Evolutionary conservation across 2,797 vertebrate species (phyloP), one percentile per base, ranked within the genome.

Genomic region (Chaetophractus vellerosus): DNA sequence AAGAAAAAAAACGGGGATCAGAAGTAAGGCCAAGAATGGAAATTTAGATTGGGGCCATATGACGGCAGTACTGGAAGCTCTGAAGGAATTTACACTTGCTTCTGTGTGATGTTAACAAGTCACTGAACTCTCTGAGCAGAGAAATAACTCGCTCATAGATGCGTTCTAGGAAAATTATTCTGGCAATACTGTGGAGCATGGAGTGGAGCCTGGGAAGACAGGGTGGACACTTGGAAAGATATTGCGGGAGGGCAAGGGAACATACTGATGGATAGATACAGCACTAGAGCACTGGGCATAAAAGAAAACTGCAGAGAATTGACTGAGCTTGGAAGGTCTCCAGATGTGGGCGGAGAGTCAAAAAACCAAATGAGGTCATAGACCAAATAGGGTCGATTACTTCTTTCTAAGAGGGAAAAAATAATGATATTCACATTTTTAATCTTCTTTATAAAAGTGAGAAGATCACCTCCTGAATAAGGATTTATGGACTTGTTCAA

Each of bases 121-220:
- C 41, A 38, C 50, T 31, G 38, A 79, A 79, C 38, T 31, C 80
- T 80, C 83, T 8, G 33, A 41, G 48, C n/a, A 6, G 18, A 88
- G 33, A 86, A 48, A 41, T 12, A 9, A 45, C 15, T 21, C 21
- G 38, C 10, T 6, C 45, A 6, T 10, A 7, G 2, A 10, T 1
- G 1, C 10, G 31, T 28, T 33, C 57, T 16, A 36, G 50, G 64
- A 52, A 57, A 61, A 33, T 33, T 7, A 48, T 31, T 28, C 38
- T 36, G 31, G 64, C 0, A 23, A 52, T 24, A 4, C n/a, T 2
- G 1, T 0, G 0, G 0, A 66, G 45, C 31, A 78, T 4, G 12
- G 26, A 72, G 16, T 0, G 31, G 23, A 33, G 57, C 59, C 45
- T 0, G 24, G 31, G 38, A 63, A 45, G n/a, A 41, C n/a, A 38